Evolutionary conservation across 2,797 vertebrate genomes (phyloP), one percentile per base, ranked within the genome.

Genomic region (Cyprinodon diabolis): DNA sequence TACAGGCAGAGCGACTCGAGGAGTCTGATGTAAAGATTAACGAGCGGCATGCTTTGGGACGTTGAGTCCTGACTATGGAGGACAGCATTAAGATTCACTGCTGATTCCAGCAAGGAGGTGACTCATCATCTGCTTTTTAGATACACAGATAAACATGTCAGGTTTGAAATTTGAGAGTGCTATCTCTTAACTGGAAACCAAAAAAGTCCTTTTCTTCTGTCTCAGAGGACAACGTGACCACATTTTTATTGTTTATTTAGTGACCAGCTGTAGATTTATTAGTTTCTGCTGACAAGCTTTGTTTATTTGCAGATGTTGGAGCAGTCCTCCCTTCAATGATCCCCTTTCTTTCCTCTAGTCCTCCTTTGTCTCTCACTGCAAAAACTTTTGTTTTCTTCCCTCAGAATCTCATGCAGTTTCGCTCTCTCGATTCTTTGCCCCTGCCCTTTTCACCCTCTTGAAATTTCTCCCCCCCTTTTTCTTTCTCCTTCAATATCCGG

Each of bases 401-500:
- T 77, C 80, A 66, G 40, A 69, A 74, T 83, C 69, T 83, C 84
- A 81, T 72, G 82, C 78, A 73, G 74, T 80, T 88, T 83, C 66
- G 8, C 77, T 75, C 69, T 70, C 58, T 78, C 72, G 17, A 78
- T 80, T 78, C 74, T 78, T 84, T 65, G 74, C 71, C 1, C 5
- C 77, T 89, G 80, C 82, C 82, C 84, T 90, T 67, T 89, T 90
- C 79, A 88, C 83, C 85, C 84, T 83, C 76, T 89, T 90, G 86
- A 79, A 90, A 89, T 71, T 80, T 74, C 89, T 81, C 60, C 81
- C 48, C 82, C 79, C 82, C 71, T 72, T 75, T 81, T 67, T 55
- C 74, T 66, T 40, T 84, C 84, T 83, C 78, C 57, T 76, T 75
- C 90, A 90, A 92, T 92, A 92, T 92, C 92, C 91, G 90, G 89